Evolutionary conservation across 2,797 vertebrate species (phyloP).

Genomic region (Clamator glandarius): DNA sequence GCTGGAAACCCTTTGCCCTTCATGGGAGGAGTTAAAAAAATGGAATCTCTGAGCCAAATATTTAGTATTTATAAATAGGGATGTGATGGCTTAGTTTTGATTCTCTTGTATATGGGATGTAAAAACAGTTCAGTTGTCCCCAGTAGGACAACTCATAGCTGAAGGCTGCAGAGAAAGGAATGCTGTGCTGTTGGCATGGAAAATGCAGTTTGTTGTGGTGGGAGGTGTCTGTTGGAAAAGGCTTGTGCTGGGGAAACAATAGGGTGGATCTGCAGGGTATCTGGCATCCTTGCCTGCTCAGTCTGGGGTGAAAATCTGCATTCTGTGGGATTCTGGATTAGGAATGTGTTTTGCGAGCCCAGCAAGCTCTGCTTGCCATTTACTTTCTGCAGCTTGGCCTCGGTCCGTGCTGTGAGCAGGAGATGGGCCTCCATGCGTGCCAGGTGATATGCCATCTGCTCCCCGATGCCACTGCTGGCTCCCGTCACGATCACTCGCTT

Average conservation of each 20-base stretch:
- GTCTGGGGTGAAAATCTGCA: background rate
- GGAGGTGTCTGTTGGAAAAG: background rate
- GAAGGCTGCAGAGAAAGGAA: background rate
- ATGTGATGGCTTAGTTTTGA: background rate
- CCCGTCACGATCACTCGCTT: constrained; percentile 77
- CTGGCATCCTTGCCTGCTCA: rapidly evolving
- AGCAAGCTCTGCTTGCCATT: rapidly evolving
- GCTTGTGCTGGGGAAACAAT: rapidly evolving
- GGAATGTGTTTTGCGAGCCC: background rate
- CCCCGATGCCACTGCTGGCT: constrained; percentile 78
- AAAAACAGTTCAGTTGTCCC: background rate
- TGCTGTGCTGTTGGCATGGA: rapidly evolving
- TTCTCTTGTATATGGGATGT: background rate
- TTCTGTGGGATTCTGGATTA: background rate
- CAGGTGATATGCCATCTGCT: constrained; percentile 79
- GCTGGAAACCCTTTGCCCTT: background rate
- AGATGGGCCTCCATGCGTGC: constrained; percentile 76
- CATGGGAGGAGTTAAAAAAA: background rate
- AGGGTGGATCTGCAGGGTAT: background rate
- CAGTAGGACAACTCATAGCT: background rate
- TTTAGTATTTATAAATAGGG: background rate
- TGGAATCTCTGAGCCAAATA: background rate
- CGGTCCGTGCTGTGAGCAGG: constrained; percentile 68
- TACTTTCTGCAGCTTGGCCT: constrained; percentile 75
- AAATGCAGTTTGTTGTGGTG: rapidly evolving